Base-by-base conservation (phyloP, 1,140 invertebrate species). In the Philotrypesis tridentata region DNA sequence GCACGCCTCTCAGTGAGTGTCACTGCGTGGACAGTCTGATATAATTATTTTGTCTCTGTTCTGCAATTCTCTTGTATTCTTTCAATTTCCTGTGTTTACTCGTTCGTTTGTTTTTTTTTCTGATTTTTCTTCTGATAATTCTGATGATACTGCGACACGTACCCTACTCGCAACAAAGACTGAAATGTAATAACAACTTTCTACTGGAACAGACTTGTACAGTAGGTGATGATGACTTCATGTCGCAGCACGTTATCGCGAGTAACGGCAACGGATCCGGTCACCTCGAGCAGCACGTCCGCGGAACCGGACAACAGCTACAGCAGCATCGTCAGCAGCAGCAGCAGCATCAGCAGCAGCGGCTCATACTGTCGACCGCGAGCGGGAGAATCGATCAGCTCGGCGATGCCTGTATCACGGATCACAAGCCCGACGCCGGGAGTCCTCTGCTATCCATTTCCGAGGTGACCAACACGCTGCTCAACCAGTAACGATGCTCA, bases 361-460 rank as follows among this genome's bases (percentile, higher is more conserved):
- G 85, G 14, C 85, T 88, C 21, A 82, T 86, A 72, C 80, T 87
- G 86, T 86, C 90, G 88, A 75, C 90, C 90, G 80, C 85, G 85
- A 84, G 87, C 89, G 85, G 87, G 87, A 86, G 89, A 89, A 86
- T 88, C 82, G 71, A 87, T 89, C 89, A 89, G 82, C 84, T 89
- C 89, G 82, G 86, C 85, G 84, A 87, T 84, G 84, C 87, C 90
- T 92, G 93, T 89, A 88, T 86, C 88, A 55, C 91, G 92, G 88
- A 93, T 93, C 90, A 93, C 92, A 93, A 95, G 91, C 92, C 93
- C 92, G 94, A 95, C 93, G 89, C 90, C 90, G 93, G 94, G 92
- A 96, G 95, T 95, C 95, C 95, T 94, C 86, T 96, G 93, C 87
- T 96, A 93, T 96, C 95, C 93, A 95, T 96, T 94, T 95, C 95